Base-by-base conservation (phyloP, 2,888 invertebrate species). In the Cheilosia scutellata region DNA sequence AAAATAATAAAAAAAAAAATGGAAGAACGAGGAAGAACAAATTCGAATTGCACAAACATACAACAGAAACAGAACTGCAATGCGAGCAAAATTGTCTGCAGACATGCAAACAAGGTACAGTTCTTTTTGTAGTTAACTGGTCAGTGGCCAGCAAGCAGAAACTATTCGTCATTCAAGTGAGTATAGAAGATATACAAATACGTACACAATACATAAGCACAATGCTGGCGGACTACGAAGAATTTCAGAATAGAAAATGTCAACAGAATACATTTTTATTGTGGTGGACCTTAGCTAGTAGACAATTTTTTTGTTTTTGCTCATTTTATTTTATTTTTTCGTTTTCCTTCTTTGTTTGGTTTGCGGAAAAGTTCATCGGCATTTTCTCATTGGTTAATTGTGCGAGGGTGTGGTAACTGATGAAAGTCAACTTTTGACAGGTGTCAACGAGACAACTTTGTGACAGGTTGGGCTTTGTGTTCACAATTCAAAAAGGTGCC, bases 91-190 rank as follows among this genome's bases (percentile, higher is more conserved):
- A 65, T 58, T 58, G 42, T 72, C 47, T 65, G 78, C 63, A 70
- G 57, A 63, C 78, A 71, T 37, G 25, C 51, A 51, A 51, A 49
- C 27, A 27, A 51, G 51, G 27, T 51, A 27, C 51, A 25, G 51
- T 51, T 27, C 51, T 49, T 16, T 25, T 51, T 27, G 63, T 5
- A 37, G 55, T 16, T 9, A 13, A 27, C 42, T 44, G 42, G 62
- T 63, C 37, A 27, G 51, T 79, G 79, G 74, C 83, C 75, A 79
- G 70, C 75, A 84, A 75, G 13, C 62, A 79, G 74, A 79, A 84
- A 75, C n/a, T 57, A 55, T 77, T 77, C 57, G 53, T 58, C 82
- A 77, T 71, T 72, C 55, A 78, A 71, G n/a, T 66, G 51, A 66
- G 20, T 27, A 44, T 3, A n/a, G 11, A 3, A 58, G 20, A 9